phyloP scores from a whole-genome alignment of 2,113 vertebrate genomes.

The Manacus vitellinus region DNA sequence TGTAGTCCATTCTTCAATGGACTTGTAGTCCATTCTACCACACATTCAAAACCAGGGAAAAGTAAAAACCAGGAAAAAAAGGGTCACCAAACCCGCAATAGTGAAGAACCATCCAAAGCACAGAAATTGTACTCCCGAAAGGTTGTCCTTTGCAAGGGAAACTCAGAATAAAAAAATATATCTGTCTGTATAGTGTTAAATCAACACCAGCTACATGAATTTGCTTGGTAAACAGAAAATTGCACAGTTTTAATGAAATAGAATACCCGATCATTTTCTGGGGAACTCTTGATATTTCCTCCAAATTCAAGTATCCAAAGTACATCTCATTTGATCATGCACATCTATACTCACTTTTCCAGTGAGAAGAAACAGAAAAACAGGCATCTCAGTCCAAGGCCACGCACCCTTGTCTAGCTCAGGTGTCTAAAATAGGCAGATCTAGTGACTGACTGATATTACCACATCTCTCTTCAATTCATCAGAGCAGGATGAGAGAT shows the following conservation, averaged over 20 bases:
- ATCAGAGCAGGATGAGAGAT: not conserved
- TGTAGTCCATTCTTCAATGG: not conserved
- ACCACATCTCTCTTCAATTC: not conserved
- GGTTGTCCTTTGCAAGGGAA: not conserved
- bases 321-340: not conserved
- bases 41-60: not conserved
- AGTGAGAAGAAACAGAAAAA: not conserved
- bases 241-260: not conserved
- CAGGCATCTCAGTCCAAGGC: not conserved
- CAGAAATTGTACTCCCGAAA: not conserved
- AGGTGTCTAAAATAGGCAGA: not conserved
- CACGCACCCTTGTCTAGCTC: not conserved
- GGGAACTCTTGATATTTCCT: not conserved
- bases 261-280: not conserved
- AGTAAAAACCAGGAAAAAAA: not conserved
- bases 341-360: not conserved
- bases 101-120: not conserved
- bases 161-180: not conserved
- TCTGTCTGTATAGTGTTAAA: not conserved
- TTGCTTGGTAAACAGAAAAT: not conserved
- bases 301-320: not conserved
- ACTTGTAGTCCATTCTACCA: not conserved
- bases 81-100: not conserved
- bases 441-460: not conserved
- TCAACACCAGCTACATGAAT: not conserved